A percentile compares a stretch with the other conserved stretches of the same genome.
These are phyloP conservation scores for Theocolax elegans DNA, from an alignment of 1,140 invertebrate genomes.

Conservation along the genomic window DNA sequence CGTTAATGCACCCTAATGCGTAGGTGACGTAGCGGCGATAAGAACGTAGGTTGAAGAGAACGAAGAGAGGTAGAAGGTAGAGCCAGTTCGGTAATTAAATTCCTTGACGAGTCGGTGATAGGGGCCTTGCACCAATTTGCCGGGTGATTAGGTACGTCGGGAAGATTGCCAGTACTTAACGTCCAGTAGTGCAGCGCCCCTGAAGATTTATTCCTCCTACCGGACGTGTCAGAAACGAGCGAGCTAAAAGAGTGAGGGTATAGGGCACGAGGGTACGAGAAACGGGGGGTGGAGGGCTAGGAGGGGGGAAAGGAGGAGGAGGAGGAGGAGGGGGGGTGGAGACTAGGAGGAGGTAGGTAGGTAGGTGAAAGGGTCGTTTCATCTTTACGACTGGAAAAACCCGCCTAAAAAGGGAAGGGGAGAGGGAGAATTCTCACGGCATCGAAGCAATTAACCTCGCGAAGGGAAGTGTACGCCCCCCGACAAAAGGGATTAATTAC, in stretches of 20 bases:
- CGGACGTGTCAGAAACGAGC: constrained; percentile 16
- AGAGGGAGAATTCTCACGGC: too few species aligned
- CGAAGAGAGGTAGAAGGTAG: neutral
- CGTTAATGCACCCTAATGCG: neutral
- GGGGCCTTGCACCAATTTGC: constrained; percentile 47
- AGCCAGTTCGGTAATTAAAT: constrained; percentile 47
- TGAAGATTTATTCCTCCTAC: constrained; percentile 2
- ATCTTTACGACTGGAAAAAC: neutral
- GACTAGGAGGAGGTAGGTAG: too few species aligned
- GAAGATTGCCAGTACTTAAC: constrained; percentile 5
- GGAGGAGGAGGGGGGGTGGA: neutral
- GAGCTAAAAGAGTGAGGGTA: too few species aligned
- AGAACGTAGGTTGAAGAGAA: neutral
- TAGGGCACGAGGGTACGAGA: too few species aligned
- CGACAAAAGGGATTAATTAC: constrained; percentile 9
- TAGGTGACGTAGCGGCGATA: neutral
- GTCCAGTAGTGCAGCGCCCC: neutral
- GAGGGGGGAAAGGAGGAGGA: neutral
- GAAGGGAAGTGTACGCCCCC: neutral
- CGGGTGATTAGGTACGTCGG: constrained; percentile 44
- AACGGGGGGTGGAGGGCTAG: neutral
- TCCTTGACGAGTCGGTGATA: constrained; percentile 49
- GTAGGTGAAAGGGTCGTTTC: neutral
- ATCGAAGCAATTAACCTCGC: too few species aligned
- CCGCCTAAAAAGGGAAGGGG: neutral